Evolutionary conservation across 2,113 vertebrate genomes (phyloP).

Genomic region (Notarius quadriscutis): DNA sequence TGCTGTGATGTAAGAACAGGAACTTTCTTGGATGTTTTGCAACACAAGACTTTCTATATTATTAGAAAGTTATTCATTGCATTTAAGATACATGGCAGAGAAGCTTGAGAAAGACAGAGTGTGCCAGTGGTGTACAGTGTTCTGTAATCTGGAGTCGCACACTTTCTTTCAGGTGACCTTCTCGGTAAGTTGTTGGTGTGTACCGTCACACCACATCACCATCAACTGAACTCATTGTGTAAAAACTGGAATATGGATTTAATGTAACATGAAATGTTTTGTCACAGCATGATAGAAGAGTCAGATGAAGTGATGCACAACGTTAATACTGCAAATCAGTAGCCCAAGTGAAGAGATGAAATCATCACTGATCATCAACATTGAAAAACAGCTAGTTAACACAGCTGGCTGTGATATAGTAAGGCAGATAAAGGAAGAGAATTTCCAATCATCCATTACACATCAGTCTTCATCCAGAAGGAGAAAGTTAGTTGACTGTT

Average conservation of each 20-base stretch:
- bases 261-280: neutral
- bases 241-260: neutral
- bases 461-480: conserved; percentile 26
- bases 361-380: conserved; percentile 14
- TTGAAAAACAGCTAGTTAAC: conserved; percentile 34
- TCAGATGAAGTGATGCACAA: neutral
- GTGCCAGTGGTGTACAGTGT: neutral
- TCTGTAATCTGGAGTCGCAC: neutral
- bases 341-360: neutral
- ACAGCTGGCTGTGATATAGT: conserved; percentile 47
- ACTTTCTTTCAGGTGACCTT: neutral
- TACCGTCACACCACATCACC: neutral
- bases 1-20: neutral
- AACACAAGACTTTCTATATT: neutral
- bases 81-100: neutral
- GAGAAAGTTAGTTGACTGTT: conserved; percentile 46
- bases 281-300: neutral
- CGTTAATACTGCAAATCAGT: neutral
- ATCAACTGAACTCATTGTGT: neutral
- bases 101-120: neutral
- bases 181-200: neutral
- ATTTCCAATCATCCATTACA: conserved; percentile 41
- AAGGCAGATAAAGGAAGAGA: conserved; percentile 35
- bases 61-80: neutral
- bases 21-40: neutral